phyloP scores from a whole-genome alignment of 2,797 vertebrate genomes.

The Gila robusta region DNA sequence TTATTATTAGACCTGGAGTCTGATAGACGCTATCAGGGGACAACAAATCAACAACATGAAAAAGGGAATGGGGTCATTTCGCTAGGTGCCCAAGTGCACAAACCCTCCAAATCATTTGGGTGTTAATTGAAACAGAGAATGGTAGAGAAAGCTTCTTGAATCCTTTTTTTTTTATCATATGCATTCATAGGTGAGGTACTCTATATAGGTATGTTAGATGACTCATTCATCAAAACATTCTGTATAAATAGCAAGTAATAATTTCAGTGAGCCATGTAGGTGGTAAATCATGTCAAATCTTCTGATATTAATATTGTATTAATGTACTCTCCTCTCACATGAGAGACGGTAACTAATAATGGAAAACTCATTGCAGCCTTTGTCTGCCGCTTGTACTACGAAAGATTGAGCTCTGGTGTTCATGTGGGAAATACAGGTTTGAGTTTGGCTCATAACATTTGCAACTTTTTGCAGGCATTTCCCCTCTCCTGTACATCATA shows the following conservation, averaged over 20 bases:
- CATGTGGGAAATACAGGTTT: conserved; percentile 5
- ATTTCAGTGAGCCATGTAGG: conserved; percentile 15
- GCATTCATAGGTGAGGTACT: conserved; percentile 6
- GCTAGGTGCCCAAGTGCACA: neutral
- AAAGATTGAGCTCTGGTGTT: neutral
- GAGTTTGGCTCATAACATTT: neutral
- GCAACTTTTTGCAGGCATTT: neutral
- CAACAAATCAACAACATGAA: conserved; percentile 36
- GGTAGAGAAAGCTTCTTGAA: neutral
- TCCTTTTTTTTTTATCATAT: neutral
- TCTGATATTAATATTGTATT: conserved; percentile 42
- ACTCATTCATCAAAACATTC: conserved; percentile 38
- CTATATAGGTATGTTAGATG: conserved; percentile 3
- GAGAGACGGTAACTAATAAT: conserved; percentile 1
- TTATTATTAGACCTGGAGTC: conserved; percentile 51
- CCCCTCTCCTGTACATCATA: neutral
- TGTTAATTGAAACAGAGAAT: conserved; percentile 34
- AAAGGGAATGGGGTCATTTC: conserved; percentile 30
- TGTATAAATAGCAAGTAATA: conserved; percentile 33
- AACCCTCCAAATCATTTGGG: conserved; percentile 13
- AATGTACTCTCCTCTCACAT: conserved; percentile 8
- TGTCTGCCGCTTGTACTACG: neutral
- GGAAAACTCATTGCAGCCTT: neutral
- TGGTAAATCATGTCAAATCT: conserved; percentile 35
- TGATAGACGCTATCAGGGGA: conserved; percentile 28